Evolutionary conservation across 2,797 vertebrate species (phyloP), one percentile per base, ranked within the genome.

Genomic region (Phoxinus dragarum): DNA sequence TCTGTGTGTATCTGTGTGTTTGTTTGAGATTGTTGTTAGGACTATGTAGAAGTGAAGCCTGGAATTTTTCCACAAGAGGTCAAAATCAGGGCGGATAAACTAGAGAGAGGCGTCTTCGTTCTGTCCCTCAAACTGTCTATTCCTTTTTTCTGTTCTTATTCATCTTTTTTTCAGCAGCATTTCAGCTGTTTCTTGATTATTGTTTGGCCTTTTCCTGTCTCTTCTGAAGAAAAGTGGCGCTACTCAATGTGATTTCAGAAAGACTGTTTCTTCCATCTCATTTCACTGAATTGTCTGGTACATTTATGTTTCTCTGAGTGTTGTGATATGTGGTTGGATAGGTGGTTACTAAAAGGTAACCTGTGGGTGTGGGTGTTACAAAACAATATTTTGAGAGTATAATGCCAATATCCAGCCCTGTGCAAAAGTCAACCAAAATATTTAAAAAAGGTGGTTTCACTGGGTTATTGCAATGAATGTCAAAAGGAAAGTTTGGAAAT

Each of bases 41-140:
- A 49, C 74, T 61, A 21, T 69, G 49, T 38, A 36, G 72, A 44
- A 49, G 66, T 68, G 27, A 14, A 44, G 52, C 21, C 80, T 76
- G 72, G 61, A 77, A 61, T 64, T 31, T 78, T 78, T 86, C 85
- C 73, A 78, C 54, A 78, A 36, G 68, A 85, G 84, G 77, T 85
- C 84, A 73, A 36, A 66, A 72, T 40, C 54, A 38, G 77, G 68
- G 68, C 84, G 27, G 49, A 64, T 80, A 64, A 80, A 80, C 76
- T 47, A 52, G 54, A 80, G 42, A 31, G 66, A 84, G 66, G 12
- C 66, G 38, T 84, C 83, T 84, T 73, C 59, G 40, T 85, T 80
- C 56, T 44, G 78, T 85, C 72, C 40, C 67, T 84, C 52, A 10
- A 38, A 68, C 84, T 52, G 56, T 80, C 31, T 40, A 16, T 80